Conservation (phyloP, 2,113 vertebrate species). For the Ovis canadensis region DNA sequence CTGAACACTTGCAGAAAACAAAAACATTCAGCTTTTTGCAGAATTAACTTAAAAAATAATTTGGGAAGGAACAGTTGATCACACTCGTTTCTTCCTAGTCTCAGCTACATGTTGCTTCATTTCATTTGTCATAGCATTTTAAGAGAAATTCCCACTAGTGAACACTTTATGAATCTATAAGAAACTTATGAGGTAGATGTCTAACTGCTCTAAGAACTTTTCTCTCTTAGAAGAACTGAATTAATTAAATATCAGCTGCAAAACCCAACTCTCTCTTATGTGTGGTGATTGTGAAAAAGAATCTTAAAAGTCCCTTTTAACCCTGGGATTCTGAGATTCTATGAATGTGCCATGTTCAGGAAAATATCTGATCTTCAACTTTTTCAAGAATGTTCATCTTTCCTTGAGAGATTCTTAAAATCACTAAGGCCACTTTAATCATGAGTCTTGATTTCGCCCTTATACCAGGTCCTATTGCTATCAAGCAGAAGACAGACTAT, state of each 20-base stretch:
- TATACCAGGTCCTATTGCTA: not conserved
- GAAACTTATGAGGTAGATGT: not conserved
- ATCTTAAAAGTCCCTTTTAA: not conserved
- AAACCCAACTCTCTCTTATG: not conserved
- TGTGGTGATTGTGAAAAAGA: not conserved
- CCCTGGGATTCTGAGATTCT: not conserved
- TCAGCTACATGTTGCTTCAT: not conserved
- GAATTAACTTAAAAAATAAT: not conserved
- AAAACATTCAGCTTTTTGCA: not conserved
- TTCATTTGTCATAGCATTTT: not conserved
- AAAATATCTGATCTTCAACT: slow-evolving; percentile 22
- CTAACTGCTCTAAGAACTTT: not conserved
- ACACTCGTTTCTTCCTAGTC: not conserved
- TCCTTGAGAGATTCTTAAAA: slow-evolving; percentile 27
- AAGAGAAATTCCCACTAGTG: not conserved
- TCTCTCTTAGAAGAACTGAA: not conserved
- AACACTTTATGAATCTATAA: not conserved
- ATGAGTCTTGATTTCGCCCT: not conserved
- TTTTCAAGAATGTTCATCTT: slow-evolving; percentile 14
- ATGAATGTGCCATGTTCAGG: not conserved
- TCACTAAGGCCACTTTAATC: slow-evolving; percentile 32
- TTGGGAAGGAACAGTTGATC: not conserved
- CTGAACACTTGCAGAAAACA: not conserved
- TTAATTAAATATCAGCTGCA: slow-evolving; percentile 5
- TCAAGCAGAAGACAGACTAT: not conserved